Conservation (phyloP, 2,113 vertebrate genomes). For the Peromyscus leucopus region DNA sequence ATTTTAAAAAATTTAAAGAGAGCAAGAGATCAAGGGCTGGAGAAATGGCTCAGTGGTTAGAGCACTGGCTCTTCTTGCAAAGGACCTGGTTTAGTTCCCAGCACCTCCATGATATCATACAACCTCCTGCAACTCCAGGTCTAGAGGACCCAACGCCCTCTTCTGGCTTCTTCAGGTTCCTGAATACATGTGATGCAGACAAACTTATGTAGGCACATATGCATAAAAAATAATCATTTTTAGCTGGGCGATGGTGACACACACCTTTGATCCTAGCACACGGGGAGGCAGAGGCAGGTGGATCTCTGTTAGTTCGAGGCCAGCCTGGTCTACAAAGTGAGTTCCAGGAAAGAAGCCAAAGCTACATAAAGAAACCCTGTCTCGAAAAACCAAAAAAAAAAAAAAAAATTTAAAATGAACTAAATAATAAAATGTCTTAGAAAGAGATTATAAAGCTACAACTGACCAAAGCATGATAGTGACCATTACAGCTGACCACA, state of each 20-base stretch:
- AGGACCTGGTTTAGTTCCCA: not conserved
- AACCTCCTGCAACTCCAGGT: not conserved
- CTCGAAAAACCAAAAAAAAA: no score
- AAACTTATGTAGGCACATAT: not conserved
- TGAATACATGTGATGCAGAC: not conserved
- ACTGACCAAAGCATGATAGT: not conserved
- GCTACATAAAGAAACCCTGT: no score
- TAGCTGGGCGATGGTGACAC: not conserved
- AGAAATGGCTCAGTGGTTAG: not conserved
- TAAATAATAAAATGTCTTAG: not conserved
- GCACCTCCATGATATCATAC: not conserved
- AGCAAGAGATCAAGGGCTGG: not conserved
- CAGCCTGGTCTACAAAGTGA: no score
- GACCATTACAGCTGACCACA: not conserved
- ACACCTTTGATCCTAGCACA: no score
- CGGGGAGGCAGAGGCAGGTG: no score
- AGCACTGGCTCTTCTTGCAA: not conserved
- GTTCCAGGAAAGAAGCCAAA: no score
- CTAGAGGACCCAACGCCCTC: not conserved
- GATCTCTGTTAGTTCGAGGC: no score
- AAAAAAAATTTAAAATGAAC: not conserved
- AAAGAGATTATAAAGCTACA: not conserved
- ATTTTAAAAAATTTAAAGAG: not conserved
- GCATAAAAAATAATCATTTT: not conserved
- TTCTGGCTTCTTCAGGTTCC: not conserved